A percentile compares a stretch with the other conserved stretches of the same genome.
phyloP scores from a whole-genome alignment of 2,888 invertebrate species.

The Amiota mariae region DNA sequence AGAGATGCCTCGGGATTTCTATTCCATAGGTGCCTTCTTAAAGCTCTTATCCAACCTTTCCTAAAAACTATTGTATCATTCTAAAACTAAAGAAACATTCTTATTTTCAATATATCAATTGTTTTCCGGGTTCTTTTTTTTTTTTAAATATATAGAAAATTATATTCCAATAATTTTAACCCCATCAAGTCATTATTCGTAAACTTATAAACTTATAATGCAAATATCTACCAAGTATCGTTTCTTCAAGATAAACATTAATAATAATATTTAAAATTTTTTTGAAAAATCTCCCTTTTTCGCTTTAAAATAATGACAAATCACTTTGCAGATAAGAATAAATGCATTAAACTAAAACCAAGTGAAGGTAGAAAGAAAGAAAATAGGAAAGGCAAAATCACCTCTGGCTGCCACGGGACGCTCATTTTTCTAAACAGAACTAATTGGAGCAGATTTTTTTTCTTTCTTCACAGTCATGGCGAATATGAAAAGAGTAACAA shows the following conservation, averaged over 20 bases:
- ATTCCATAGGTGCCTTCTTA: too few species aligned
- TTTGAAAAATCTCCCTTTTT: constrained; percentile 43
- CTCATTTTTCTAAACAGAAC: constrained; percentile 60
- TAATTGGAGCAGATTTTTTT: constrained; percentile 69
- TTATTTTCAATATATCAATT: too few species aligned
- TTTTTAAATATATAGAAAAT: too few species aligned
- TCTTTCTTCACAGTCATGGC: constrained; percentile 51
- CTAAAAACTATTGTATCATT: too few species aligned
- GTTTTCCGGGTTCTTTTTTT: too few species aligned
- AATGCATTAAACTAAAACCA: constrained; percentile 20
- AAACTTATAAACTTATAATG: too few species aligned
- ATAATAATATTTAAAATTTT: constrained; percentile 61
- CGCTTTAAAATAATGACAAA: constrained; percentile 70
- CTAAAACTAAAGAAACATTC: too few species aligned
- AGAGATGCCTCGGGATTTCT: too few species aligned
- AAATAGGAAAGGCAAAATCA: constrained; percentile 42
- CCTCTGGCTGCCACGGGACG: constrained; percentile 37
- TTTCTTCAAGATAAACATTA: constrained; percentile 41
- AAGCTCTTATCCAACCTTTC: too few species aligned
- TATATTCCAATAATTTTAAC: too few species aligned
- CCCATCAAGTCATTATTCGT: too few species aligned
- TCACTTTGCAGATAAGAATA: constrained; percentile 67
- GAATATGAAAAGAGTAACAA: constrained; percentile 18
- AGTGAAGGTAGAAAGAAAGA: constrained; percentile 17
- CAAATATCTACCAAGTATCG: too few species aligned